Base-by-base conservation (phyloP, 2,113 vertebrate species). In the Thalassarche chlororhynchos region DNA sequence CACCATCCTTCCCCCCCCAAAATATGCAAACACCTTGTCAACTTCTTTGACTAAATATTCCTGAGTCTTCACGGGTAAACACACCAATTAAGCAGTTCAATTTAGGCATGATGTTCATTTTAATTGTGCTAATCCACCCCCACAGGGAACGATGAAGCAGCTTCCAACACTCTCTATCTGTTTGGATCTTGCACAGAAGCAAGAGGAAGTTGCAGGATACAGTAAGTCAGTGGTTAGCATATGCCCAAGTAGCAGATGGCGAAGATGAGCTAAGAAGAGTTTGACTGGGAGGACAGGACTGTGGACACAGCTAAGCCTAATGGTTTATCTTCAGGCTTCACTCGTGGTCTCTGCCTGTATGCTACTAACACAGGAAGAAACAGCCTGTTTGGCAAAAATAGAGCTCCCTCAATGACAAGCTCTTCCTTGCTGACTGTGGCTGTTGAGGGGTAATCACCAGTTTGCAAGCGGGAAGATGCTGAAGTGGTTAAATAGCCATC, bases 81-180 rank as follows among this genome's bases (percentile, higher is more conserved):
- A 58, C 66, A 97, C 96, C 96, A 97, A 98, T 97, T 98, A 97
- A 97, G 96, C 20, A 88, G 93, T 97, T 97, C 96, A 96, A 92
- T 95, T 98, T 97, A 96, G 85, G 96, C 96, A 95, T 70, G 95
- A 96, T 97, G 97, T 96, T 98, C 97, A 96, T 95, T 98, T 98
- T 97, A 97, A 98, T 97, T 97, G 96, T 98, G 96, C 96, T 96
- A 97, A 92, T 95, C 94, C 52, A 34, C 97, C 97, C 96, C 90
- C 84, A n/a, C 93, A 93, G n/a, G 52, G 95, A 94, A 95, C 95
- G 91, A 96, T 94, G 97, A 97, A 96, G 95, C 96, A 94, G 91
- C 51, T 88, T 89, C 87, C 69, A 74, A 93, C 81, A 91, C 95
- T 92, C 84, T 88, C 52, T 96, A 97, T 96, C 96, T 95, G 95